Evolutionary conservation across 2,113 vertebrate species (phyloP).

Genomic region (Paracyprichromis sp.): DNA sequence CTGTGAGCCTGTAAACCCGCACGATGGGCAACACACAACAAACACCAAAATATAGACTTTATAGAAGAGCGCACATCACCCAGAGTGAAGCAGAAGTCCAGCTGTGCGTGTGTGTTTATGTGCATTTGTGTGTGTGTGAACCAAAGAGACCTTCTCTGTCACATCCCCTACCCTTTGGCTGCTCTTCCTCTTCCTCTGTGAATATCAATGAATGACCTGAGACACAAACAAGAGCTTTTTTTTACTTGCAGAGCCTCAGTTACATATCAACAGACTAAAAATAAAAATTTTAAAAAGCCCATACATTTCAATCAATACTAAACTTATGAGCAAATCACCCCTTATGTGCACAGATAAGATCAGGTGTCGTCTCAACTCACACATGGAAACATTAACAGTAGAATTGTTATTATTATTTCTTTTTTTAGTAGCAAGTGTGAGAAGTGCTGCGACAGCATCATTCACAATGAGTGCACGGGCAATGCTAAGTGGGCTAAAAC

Average conservation of each 20-base stretch:
- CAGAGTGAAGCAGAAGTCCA: slow-evolving; percentile 4
- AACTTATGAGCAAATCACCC: neutral
- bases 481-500: neutral
- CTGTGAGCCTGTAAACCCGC: neutral
- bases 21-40: neutral
- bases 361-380: neutral
- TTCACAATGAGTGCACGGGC: neutral
- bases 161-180: slow-evolving; percentile 13
- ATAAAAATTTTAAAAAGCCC: neutral
- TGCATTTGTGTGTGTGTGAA: neutral
- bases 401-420: neutral
- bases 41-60: neutral
- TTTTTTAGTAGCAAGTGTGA: neutral
- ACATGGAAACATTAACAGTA: neutral
- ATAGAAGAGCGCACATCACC: neutral
- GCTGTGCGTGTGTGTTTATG: neutral
- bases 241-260: neutral
- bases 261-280: slow-evolving; percentile 4
- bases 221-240: slow-evolving; percentile 11
- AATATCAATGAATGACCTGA: slow-evolving; percentile 54
- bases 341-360: neutral
- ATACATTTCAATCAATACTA: neutral
- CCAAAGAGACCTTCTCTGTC: slow-evolving; percentile 40
- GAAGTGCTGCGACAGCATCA: neutral
- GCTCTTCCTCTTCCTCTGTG: neutral